phyloP scores from a whole-genome alignment of 2,888 invertebrate genomes.

The Cheilosia vernalis region DNA sequence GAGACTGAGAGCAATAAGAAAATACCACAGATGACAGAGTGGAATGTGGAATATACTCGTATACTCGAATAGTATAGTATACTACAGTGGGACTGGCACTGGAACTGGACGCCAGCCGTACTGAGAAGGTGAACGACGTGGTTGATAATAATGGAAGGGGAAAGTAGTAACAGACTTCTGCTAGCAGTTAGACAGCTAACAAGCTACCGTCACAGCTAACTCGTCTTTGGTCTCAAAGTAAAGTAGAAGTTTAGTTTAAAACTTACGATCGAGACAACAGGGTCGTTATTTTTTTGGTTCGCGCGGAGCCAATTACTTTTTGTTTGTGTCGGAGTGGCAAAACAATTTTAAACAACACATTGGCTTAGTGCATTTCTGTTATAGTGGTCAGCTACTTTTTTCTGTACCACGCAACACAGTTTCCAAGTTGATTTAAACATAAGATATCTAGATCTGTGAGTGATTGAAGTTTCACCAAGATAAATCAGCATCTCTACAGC shows the following conservation, averaged over 20 bases:
- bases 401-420: conserved; percentile 27
- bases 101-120: conserved; percentile 18
- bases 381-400: conserved; percentile 13
- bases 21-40: conserved; percentile 51
- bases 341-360: conserved; percentile 23
- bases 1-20: conserved; percentile 40
- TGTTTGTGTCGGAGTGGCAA: conserved; percentile 41
- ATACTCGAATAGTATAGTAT: too few species aligned
- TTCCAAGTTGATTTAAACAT: conserved; percentile 11
- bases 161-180: conserved; percentile 58
- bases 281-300: conserved; percentile 27
- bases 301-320: conserved; percentile 20
- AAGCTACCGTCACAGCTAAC: conserved; percentile 28
- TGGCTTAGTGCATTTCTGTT: conserved; percentile 6
- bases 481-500: conserved; percentile 47
- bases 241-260: conserved; percentile 55
- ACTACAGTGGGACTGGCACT: background rate
- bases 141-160: conserved; percentile 36
- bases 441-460: conserved; percentile 27
- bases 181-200: conserved; percentile 52
- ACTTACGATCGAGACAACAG: conserved; percentile 42
- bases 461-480: conserved; percentile 40
- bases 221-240: conserved; percentile 45
- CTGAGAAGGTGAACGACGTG: conserved; percentile 43
- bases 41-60: conserved; percentile 28